Percentiles rank a stretch among this genome's conserved stretches.
These are phyloP conservation scores for Hydractinia symbiolongicarpus DNA, from an alignment of 30 jellyfish, hydroid and myxozoan species.

Conservation along the genomic window DNA sequence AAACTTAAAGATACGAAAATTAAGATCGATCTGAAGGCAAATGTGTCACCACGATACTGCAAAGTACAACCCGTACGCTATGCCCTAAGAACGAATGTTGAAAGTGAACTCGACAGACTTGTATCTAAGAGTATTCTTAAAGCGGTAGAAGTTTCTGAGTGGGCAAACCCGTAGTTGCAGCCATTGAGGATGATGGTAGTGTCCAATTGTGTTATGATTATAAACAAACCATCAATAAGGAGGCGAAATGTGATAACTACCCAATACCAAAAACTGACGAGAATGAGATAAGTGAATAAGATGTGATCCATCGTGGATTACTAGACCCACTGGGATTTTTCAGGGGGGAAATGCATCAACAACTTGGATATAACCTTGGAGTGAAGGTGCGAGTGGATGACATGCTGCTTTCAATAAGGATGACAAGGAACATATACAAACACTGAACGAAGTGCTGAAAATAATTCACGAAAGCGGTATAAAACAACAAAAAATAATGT, in stretches of 20 bases:
- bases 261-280: constrained; percentile 27
- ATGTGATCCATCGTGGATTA: constrained; percentile 39
- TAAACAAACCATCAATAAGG: constrained; percentile 26
- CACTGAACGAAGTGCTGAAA: background rate
- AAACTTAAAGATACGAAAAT: constrained; percentile 24
- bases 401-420: background rate
- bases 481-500: background rate
- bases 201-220: constrained; percentile 31
- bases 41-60: constrained; percentile 22
- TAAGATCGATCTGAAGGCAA: background rate
- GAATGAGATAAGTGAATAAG: background rate
- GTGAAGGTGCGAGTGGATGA: constrained; percentile 29
- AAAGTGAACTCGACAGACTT: constrained; percentile 6
- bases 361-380: constrained; percentile 2
- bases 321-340: constrained; percentile 31
- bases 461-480: background rate
- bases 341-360: constrained; percentile 32
- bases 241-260: constrained; percentile 16
- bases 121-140: constrained; percentile 6
- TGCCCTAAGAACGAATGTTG: constrained; percentile 30
- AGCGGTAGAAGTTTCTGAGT: constrained; percentile 14
- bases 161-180: constrained; percentile 41
- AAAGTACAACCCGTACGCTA: constrained; percentile 37
- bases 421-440: background rate
- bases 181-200: constrained; percentile 14